Percentiles rank a stretch among this genome's conserved stretches.
Evolutionary conservation across 2,113 vertebrate genomes (phyloP).

Genomic region (Pao palembangensis): DNA sequence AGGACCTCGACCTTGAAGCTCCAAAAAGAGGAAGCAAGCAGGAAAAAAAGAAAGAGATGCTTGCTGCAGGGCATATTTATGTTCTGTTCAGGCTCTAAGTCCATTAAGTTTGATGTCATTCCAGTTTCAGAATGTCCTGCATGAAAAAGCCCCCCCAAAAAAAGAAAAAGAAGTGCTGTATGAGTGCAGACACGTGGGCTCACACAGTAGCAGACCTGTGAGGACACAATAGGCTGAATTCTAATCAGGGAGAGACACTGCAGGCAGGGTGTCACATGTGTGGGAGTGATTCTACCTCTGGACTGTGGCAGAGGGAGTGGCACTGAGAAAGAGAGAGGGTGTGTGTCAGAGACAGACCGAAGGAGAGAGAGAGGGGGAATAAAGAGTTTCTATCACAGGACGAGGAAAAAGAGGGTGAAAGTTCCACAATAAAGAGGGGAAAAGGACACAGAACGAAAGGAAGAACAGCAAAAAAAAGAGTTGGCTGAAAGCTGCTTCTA

Average conservation of each 20-base stretch:
- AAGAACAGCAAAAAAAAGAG: constrained; percentile 42
- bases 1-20: background rate
- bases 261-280: constrained; percentile 30
- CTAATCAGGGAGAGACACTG: constrained; percentile 21
- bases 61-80: no score
- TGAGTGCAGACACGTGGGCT: background rate
- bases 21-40: no score
- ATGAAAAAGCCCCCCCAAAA: background rate
- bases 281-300: constrained; percentile 60
- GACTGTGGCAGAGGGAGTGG: constrained; percentile 64
- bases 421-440: constrained; percentile 26
- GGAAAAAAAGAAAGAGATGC: no score
- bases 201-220: background rate
- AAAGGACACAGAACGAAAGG: constrained; percentile 2
- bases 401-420: constrained; percentile 43
- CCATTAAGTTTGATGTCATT: no score
- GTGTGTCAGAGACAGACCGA: constrained; percentile 19
- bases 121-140: no score
- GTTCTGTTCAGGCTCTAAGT: no score
- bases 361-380: constrained; percentile 4
- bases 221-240: constrained; percentile 6
- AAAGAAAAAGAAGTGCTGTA: background rate
- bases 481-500: constrained; percentile 61
- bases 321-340: constrained; percentile 37
- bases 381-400: constrained; percentile 50